These are phyloP conservation scores for Cotesia typhae DNA, from an alignment of 1,140 invertebrate genomes.

Conservation along the genomic window DNA sequence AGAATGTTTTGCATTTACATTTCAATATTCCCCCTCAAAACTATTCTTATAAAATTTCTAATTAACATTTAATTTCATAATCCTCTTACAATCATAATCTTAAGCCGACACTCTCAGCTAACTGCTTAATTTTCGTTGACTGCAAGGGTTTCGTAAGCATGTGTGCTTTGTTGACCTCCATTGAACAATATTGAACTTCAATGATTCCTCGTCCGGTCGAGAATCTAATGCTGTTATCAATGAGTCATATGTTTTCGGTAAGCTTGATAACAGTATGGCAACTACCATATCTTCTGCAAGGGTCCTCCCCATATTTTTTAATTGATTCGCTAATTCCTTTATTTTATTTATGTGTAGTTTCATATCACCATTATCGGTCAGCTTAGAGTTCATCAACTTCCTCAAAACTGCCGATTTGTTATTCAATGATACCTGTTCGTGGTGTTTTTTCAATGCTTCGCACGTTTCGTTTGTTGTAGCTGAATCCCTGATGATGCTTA, in stretches of 20 bases:
- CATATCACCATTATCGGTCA: constrained; percentile 2
- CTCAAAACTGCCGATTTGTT: constrained; percentile 6
- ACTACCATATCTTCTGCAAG: constrained; percentile 10
- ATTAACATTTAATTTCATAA: too few species aligned
- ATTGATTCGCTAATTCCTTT: not conserved
- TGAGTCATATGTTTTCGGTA: not conserved
- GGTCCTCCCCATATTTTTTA: constrained; percentile 16
- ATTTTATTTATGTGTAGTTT: constrained; percentile 5
- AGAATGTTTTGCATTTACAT: too few species aligned
- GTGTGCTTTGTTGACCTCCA: too few species aligned
- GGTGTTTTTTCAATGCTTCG: not conserved
- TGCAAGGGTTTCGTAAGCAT: too few species aligned
- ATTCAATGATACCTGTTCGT: constrained; percentile 9
- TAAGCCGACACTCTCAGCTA: too few species aligned
- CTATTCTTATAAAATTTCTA: too few species aligned
- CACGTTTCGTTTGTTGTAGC: constrained; percentile 13
- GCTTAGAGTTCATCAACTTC: not conserved
- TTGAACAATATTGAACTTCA: not conserved
- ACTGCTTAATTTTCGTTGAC: too few species aligned
- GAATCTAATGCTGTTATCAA: constrained; percentile 16
- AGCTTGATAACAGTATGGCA: constrained; percentile 1
- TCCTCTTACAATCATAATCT: too few species aligned
- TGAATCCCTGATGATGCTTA: constrained; percentile 1
- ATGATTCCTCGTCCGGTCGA: constrained; percentile 8
- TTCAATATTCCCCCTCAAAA: too few species aligned